Evolutionary conservation across 2,888 invertebrate genomes (phyloP).

Genomic region (Andrena hattorfiana): DNA sequence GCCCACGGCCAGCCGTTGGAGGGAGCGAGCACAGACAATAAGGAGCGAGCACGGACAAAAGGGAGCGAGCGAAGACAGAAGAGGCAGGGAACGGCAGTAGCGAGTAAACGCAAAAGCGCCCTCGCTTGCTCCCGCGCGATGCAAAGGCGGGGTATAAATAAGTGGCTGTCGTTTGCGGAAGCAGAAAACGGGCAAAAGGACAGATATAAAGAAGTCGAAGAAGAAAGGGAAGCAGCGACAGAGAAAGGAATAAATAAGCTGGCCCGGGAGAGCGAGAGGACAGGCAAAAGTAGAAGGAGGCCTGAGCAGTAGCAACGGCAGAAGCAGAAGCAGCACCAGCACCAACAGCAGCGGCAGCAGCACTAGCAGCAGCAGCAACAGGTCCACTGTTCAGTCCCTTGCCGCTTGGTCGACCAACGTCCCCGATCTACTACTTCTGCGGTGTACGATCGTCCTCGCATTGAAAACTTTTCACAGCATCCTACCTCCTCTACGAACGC

Average conservation of each 20-base stretch:
- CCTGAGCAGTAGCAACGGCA: constrained; percentile 46
- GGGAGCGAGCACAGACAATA: constrained; percentile 12
- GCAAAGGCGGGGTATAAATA: constrained; percentile 85
- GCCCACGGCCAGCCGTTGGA: constrained; percentile 2
- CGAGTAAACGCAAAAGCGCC: constrained; percentile 81
- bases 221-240: constrained; percentile 79
- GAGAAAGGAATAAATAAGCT: constrained; percentile 83
- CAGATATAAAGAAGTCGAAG: constrained; percentile 79
- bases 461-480: constrained; percentile 72
- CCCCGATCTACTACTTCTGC: constrained; percentile 74
- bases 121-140: constrained; percentile 82
- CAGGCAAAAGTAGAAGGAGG: constrained; percentile 61
- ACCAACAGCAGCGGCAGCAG: constrained; percentile 59
- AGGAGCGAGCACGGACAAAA: constrained; percentile 28
- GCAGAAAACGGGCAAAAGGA: constrained; percentile 84
- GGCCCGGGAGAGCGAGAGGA: constrained; percentile 74
- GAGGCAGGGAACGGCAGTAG: constrained; percentile 64
- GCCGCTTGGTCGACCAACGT: constrained; percentile 68
- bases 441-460: constrained; percentile 76
- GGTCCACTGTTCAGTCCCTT: constrained; percentile 58
- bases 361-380: constrained; percentile 47
- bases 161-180: constrained; percentile 85
- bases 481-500: constrained; percentile 61
- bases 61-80: constrained; percentile 52
- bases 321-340: constrained; percentile 46